A percentile compares a stretch with the other conserved stretches of the same genome.
These are phyloP conservation scores for Lycocorax pyrrhopterus DNA, from an alignment of 2,113 vertebrate species.

Conservation along the genomic window DNA sequence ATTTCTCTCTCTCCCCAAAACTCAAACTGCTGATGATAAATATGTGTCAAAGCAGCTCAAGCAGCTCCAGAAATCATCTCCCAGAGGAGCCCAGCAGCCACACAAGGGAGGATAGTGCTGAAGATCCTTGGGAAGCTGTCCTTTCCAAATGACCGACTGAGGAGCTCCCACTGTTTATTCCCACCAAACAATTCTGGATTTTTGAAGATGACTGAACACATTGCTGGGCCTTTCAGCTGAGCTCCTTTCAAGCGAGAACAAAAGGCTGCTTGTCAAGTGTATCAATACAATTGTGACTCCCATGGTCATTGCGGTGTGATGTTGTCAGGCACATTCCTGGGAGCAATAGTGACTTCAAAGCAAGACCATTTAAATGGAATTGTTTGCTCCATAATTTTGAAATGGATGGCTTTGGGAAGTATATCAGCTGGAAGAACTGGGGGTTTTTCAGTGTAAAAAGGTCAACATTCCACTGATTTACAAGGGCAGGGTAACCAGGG, in stretches of 20 bases:
- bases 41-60: neutral
- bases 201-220: conserved; percentile 33
- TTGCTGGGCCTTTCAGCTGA: conserved; percentile 33
- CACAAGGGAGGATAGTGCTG: neutral
- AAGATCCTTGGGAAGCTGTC: neutral
- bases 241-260: conserved; percentile 39
- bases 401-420: neutral
- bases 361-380: neutral
- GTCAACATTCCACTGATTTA: neutral
- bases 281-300: neutral
- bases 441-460: neutral
- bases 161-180: neutral
- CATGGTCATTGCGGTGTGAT: neutral
- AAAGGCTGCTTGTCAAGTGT: conserved; percentile 2
- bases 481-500: neutral
- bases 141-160: neutral
- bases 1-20: neutral
- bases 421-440: neutral
- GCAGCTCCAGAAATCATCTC: neutral
- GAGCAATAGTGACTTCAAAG: neutral
- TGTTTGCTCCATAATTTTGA: neutral
- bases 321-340: neutral
- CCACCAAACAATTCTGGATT: neutral
- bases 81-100: neutral
- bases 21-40: neutral